These are phyloP conservation scores for Cydia strobilella DNA, from an alignment of 1,140 invertebrate species.

Conservation along the genomic window DNA sequence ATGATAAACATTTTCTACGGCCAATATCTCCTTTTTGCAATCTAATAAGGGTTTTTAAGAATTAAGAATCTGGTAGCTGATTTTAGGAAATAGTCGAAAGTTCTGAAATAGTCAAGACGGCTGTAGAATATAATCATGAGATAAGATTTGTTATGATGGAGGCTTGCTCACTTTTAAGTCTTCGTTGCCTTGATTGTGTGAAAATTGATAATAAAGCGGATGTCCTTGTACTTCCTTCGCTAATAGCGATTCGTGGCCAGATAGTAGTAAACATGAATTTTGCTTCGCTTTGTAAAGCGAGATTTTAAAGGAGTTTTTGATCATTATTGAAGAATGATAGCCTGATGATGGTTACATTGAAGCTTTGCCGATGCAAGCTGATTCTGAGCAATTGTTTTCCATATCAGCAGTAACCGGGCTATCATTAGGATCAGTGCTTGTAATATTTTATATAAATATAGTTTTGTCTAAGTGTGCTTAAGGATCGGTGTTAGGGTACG, in stretches of 20 bases:
- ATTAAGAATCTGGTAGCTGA: background rate
- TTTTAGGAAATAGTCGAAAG: background rate
- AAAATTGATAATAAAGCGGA: constrained; percentile 8
- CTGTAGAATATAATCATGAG: background rate
- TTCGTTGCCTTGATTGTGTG: constrained; percentile 22
- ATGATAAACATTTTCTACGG: constrained; percentile 47
- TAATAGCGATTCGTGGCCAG: background rate
- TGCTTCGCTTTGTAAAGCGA: constrained; percentile 33
- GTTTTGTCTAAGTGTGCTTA: constrained; percentile 72
- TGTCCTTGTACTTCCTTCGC: constrained; percentile 12
- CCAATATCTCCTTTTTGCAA: constrained; percentile 15
- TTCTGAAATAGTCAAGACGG: constrained; percentile 8
- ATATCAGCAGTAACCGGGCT: constrained; percentile 38
- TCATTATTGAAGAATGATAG: constrained; percentile 28
- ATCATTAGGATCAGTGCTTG: constrained; percentile 32
- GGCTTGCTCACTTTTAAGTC: constrained; percentile 25
- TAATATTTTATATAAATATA: constrained; percentile 56
- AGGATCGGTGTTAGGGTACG: constrained; percentile 54
- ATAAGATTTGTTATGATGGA: background rate
- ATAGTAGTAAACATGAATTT: background rate
- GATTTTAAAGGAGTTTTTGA: background rate
- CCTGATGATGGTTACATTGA: constrained; percentile 38
- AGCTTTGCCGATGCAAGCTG: constrained; percentile 42
- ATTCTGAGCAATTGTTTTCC: constrained; percentile 39
- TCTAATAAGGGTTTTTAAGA: constrained; percentile 9